These are phyloP conservation scores for Atractosteus spatula DNA, from an alignment of 2,113 vertebrate genomes.

Conservation along the genomic window DNA sequence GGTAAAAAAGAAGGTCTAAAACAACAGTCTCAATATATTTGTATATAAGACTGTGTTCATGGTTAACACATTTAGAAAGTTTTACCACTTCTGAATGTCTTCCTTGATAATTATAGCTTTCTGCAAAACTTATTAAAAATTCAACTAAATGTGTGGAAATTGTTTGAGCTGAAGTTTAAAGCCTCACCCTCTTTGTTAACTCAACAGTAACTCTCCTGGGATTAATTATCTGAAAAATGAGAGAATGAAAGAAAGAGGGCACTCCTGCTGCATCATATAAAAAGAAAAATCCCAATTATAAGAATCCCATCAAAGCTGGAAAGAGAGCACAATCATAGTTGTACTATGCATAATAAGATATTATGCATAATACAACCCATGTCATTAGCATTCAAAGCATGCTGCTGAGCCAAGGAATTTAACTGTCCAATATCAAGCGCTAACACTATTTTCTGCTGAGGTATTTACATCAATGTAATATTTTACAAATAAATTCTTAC, in stretches of 20 bases:
- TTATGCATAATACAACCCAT: background rate
- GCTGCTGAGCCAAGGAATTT: background rate
- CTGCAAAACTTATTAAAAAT: slow-evolving; percentile 1
- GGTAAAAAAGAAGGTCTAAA: too few species aligned
- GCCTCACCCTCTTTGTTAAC: background rate
- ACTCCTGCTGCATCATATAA: slow-evolving; percentile 48
- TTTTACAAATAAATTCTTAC: too few species aligned
- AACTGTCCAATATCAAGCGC: background rate
- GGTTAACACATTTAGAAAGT: background rate
- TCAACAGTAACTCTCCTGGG: slow-evolving; percentile 33
- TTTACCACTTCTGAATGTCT: background rate
- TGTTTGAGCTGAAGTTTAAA: background rate
- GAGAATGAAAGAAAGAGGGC: slow-evolving; percentile 54
- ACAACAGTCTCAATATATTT: too few species aligned
- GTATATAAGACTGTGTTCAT: too few species aligned
- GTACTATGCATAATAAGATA: background rate
- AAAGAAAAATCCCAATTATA: slow-evolving; percentile 45
- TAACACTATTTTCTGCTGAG: background rate
- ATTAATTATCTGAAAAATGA: slow-evolving; percentile 60
- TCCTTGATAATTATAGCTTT: background rate
- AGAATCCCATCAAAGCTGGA: slow-evolving; percentile 9
- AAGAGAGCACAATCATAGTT: background rate
- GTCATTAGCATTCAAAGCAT: background rate
- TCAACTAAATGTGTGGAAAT: slow-evolving; percentile 6
- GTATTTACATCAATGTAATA: too few species aligned